A percentile compares a stretch with the other conserved stretches of the same genome.
phyloP scores from a whole-genome alignment of 2,113 vertebrate species.

The Catharus fuscescens region DNA sequence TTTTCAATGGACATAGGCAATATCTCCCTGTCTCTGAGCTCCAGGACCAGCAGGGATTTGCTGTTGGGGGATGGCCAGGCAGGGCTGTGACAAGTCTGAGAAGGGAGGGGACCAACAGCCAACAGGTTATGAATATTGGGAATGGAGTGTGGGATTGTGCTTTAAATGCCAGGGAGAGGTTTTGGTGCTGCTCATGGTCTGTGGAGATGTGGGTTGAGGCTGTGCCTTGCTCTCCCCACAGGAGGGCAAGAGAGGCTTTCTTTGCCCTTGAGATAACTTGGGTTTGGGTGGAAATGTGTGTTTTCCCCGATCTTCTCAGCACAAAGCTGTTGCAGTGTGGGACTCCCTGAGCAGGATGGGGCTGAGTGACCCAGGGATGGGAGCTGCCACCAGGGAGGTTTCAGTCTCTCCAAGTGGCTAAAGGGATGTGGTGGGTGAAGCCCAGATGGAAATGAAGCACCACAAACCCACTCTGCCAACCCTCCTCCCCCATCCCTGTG shows the following conservation, averaged over 20 bases:
- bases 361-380: neutral
- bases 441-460: neutral
- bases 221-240: neutral
- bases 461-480: neutral
- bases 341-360: rapidly evolving
- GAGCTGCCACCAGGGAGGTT: neutral
- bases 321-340: rapidly evolving
- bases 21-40: neutral
- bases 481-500: neutral
- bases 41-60: neutral
- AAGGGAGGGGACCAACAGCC: neutral
- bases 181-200: neutral
- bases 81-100: neutral
- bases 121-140: neutral
- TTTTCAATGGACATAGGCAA: neutral
- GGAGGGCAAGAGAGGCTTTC: neutral
- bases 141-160: neutral
- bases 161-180: neutral
- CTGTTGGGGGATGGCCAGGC: neutral
- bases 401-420: neutral
- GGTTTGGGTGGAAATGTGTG: neutral
- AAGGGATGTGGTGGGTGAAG: neutral
- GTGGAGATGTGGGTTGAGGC: neutral
- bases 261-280: neutral
- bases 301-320: neutral